These are phyloP conservation scores for Dryoscopus gambensis DNA, from an alignment of 2,113 vertebrate species.

Conservation along the genomic window DNA sequence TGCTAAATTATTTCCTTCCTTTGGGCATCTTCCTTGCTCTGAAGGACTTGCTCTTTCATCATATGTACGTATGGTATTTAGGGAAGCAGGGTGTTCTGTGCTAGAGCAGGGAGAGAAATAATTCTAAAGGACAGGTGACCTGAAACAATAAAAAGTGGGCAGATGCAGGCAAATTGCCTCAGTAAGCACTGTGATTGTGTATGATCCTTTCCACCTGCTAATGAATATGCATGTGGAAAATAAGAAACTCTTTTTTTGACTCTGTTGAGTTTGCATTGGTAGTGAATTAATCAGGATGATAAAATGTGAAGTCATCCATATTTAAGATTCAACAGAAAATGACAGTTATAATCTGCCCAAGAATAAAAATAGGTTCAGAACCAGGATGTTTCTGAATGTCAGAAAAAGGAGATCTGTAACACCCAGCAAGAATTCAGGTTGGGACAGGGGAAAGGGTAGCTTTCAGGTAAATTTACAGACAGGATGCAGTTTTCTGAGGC, in stretches of 20 bases:
- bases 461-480: neutral
- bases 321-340: constrained; percentile 33
- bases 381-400: neutral
- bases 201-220: constrained; percentile 40
- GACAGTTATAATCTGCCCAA: neutral
- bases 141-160: constrained; percentile 26
- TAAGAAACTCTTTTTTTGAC: constrained; percentile 5
- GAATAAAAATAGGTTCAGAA: neutral
- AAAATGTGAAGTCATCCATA: constrained; percentile 44
- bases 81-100: neutral
- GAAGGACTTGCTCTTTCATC: neutral
- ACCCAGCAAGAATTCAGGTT: neutral
- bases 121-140: constrained; percentile 41
- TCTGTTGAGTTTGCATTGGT: constrained; percentile 22
- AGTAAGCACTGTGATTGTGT: constrained; percentile 34
- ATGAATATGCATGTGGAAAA: constrained; percentile 51
- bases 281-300: constrained; percentile 44
- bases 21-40: neutral
- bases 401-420: neutral
- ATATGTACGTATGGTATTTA: neutral
- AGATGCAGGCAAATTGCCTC: constrained; percentile 43
- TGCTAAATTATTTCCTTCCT: neutral
- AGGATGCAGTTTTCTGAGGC: neutral
- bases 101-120: neutral
- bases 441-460: neutral